Evolutionary conservation across 1,140 invertebrate genomes (phyloP), one percentile per base, ranked within the genome.

Genomic region (Anthonomus grandis): DNA sequence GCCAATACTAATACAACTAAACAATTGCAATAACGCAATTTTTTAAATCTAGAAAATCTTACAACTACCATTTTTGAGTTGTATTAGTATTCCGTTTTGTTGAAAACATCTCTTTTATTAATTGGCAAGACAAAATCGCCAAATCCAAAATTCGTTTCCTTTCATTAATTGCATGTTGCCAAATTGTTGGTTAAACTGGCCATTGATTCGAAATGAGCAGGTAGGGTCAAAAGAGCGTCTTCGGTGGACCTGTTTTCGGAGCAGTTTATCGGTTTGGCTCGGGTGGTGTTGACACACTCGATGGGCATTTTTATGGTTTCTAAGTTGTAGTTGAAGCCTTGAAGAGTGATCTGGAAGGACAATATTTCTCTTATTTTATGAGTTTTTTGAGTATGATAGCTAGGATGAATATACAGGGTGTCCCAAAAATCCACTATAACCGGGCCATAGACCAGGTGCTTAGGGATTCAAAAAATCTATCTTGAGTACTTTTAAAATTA

Each of bases 261-360:
- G 63, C 85, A 87, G 69, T 87, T 86, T 70, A 81, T 72, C 1
- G 86, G 86, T 62, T 87, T 85, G 12, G 80, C 74, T 42, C 88
- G 77, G 60, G 86, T 88, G 2, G 91, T 94, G 68, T 94, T 86
- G 4, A 94, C 91, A 70, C 91, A 92, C 23, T 90, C 87, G 3
- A 93, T 82, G 2, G 89, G 85, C 48, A 94, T 74, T 63, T 86
- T 85, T 34, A 90, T 85, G 60, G 86, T 84, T 70, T 94, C 90
- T 56, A 90, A 78, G 60, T 85, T 83, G 76, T 90, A 93, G 55
- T 87, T 87, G 76, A 90, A 91, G 0, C 91, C 91, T 54, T 86
- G 81, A 17, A 89, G 85, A 3, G 85, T 88, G 23, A 94, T 74
- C 64, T 61, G 38, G 23, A 60, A 51, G 2, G 36, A 46, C 51